Evolutionary conservation across 2,888 invertebrate genomes (phyloP).

Genomic region (Chloromyia formosa): DNA sequence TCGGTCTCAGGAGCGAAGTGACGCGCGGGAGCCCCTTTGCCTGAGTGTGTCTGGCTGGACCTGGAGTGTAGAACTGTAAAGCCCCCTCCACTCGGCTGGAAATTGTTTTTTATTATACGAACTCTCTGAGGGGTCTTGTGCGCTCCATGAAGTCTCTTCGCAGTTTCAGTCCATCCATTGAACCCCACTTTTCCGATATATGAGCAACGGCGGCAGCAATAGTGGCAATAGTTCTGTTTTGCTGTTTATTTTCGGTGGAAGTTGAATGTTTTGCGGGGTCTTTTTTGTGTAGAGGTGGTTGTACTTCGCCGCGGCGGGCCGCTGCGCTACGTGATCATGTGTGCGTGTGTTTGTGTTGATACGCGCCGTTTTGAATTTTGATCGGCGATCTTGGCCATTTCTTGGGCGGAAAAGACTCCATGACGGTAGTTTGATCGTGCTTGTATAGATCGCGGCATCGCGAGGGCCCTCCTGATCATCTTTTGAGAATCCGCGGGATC

Average conservation of each 20-base stretch:
- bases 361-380: too few species aligned
- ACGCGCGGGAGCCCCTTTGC: background rate
- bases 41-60: background rate
- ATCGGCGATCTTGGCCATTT: constrained; percentile 14
- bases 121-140: too few species aligned
- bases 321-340: background rate
- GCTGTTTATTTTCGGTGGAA: background rate
- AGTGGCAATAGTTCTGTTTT: background rate
- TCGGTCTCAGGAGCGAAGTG: background rate
- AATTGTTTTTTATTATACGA: too few species aligned
- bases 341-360: background rate
- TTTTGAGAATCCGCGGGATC: constrained; percentile 18
- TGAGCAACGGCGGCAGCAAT: too few species aligned
- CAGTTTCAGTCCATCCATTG: too few species aligned
- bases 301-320: background rate
- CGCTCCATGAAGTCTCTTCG: too few species aligned
- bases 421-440: constrained; percentile 38
- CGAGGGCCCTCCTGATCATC: constrained; percentile 28
- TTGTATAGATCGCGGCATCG: constrained; percentile 37
- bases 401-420: constrained; percentile 19
- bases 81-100: too few species aligned
- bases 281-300: background rate
- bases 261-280: background rate
- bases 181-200: too few species aligned
- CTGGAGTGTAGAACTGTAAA: background rate